phyloP scores from a whole-genome alignment of 2,888 invertebrate genomes.

The Carterocephalus palaemon region DNA sequence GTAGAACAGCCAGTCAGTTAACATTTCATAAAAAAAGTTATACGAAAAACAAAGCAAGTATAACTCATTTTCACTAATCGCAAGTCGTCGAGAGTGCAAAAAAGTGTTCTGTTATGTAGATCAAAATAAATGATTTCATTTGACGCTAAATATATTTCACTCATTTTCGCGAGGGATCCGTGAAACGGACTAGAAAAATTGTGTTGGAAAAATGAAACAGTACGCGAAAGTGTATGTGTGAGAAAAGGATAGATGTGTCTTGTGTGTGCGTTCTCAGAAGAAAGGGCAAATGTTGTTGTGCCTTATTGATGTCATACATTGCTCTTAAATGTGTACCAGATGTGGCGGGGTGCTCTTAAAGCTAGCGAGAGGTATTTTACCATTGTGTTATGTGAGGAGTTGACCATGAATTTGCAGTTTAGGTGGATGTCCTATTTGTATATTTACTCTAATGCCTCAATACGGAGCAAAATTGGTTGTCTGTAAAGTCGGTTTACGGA shows the following conservation, averaged over 20 bases:
- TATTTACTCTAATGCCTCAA: too few species aligned
- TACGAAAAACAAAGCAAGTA: too few species aligned
- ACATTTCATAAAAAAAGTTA: too few species aligned
- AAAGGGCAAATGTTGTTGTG: slow-evolving; percentile 44
- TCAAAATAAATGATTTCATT: slow-evolving; percentile 67
- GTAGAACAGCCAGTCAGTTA: too few species aligned
- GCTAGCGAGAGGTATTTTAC: slow-evolving; percentile 35
- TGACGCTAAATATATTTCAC: slow-evolving; percentile 59
- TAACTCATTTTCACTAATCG: neutral
- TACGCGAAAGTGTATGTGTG: slow-evolving; percentile 16
- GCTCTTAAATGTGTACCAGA: slow-evolving; percentile 51
- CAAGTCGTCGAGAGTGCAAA: neutral
- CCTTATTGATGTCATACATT: slow-evolving; percentile 58
- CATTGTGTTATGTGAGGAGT: slow-evolving; percentile 16
- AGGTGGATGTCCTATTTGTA: neutral
- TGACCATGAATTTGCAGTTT: neutral
- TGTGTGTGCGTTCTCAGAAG: slow-evolving; percentile 27
- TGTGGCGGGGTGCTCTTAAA: slow-evolving; percentile 40
- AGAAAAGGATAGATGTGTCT: slow-evolving; percentile 34
- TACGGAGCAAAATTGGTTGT: too few species aligned
- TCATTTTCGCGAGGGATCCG: slow-evolving; percentile 52
- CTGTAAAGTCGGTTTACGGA: too few species aligned
- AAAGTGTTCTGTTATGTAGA: slow-evolving; percentile 40
- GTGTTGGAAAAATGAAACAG: slow-evolving; percentile 36
- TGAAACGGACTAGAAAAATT: slow-evolving; percentile 57